These are phyloP conservation scores for Callopanchax toddi DNA, from an alignment of 2,113 vertebrate genomes.

Conservation along the genomic window DNA sequence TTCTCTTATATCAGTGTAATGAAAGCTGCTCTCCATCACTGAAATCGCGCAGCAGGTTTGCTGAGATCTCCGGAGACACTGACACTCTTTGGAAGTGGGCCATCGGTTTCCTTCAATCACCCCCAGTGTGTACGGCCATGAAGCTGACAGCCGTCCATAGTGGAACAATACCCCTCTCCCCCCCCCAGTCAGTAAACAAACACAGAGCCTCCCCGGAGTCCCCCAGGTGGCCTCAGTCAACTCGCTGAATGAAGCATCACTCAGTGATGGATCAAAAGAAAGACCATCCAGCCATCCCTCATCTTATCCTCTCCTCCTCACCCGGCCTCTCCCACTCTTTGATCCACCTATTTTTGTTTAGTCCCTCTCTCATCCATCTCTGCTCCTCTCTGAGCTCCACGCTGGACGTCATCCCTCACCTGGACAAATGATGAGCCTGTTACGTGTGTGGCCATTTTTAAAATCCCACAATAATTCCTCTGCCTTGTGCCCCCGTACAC, in stretches of 20 bases:
- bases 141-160: constrained; percentile 63
- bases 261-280: constrained; percentile 70
- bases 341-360: constrained; percentile 51
- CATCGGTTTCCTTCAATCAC: constrained; percentile 71
- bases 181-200: constrained; percentile 67
- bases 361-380: constrained; percentile 54
- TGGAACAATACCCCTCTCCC: constrained; percentile 46
- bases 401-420: constrained; percentile 56
- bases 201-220: constrained; percentile 50
- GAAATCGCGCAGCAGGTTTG: constrained; percentile 55
- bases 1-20: constrained; percentile 61
- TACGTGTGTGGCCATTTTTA: constrained; percentile 18
- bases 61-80: constrained; percentile 51
- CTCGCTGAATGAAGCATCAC: constrained; percentile 67
- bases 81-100: constrained; percentile 72
- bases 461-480: constrained; percentile 40
- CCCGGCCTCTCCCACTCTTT: constrained; percentile 30
- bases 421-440: constrained; percentile 59
- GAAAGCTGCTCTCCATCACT: constrained; percentile 61
- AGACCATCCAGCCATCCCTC: constrained; percentile 50
- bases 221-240: constrained; percentile 73
- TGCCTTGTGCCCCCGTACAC: constrained; percentile 52
- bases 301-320: constrained; percentile 46
- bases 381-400: constrained; percentile 28
- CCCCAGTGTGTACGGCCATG: constrained; percentile 48